Conservation (phyloP, 2,113 vertebrate species). For the Sylvietta virens region DNA sequence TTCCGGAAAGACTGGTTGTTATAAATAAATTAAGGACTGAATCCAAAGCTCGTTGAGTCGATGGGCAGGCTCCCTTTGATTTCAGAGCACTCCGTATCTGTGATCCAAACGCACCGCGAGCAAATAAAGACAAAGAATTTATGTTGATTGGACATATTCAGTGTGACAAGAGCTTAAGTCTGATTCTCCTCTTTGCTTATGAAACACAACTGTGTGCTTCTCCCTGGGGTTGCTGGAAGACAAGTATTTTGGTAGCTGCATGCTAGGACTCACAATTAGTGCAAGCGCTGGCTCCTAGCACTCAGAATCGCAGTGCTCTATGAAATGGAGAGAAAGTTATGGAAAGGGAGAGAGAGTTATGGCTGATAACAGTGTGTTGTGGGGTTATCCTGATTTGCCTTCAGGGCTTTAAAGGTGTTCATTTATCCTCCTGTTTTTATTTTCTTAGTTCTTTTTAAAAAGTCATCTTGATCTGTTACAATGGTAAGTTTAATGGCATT, state of each 20-base stretch:
- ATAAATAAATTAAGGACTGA: not conserved
- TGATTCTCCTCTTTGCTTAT: conserved; percentile 30
- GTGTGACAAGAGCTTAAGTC: conserved; percentile 35
- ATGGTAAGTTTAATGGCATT: not conserved
- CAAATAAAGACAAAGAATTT: conserved; percentile 48
- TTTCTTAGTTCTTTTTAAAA: not conserved
- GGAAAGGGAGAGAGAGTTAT: not conserved
- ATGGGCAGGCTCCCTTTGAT: not conserved
- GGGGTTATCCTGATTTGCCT: not conserved
- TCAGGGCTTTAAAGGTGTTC: not conserved
- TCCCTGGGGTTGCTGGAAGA: not conserved
- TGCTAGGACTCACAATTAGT: conserved; percentile 32
- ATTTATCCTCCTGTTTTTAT: not conserved
- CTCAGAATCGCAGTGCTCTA: fast-evolving
- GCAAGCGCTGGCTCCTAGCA: not conserved
- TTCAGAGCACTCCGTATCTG: not conserved
- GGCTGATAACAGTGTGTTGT: not conserved
- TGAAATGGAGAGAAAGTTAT: not conserved
- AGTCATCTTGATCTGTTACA: not conserved
- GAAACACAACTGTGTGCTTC: conserved; percentile 15
- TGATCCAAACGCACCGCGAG: not conserved
- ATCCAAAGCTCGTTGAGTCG: not conserved
- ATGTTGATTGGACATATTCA: conserved; percentile 33
- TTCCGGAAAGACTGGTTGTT: not conserved
- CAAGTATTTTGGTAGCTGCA: conserved; percentile 3